Conservation (phyloP, 2,888 invertebrate genomes). For the Hyalella azteca region DNA sequence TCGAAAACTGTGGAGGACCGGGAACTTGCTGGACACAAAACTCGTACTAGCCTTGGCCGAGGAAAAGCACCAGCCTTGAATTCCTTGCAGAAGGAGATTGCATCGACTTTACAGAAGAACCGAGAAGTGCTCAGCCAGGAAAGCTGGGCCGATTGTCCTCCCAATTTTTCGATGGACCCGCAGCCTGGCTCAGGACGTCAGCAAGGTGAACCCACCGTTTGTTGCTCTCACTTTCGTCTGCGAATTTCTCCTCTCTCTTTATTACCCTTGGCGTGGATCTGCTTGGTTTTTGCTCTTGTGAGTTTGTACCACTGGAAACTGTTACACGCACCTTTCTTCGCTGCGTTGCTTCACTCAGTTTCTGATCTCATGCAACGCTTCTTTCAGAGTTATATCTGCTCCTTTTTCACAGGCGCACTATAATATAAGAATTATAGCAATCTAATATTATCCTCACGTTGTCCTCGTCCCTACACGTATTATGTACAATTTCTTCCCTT, state of each 20-base stretch:
- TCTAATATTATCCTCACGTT: no score
- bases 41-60: neutral
- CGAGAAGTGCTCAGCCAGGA: neutral
- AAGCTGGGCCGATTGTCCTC: neutral
- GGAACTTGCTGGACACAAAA: neutral
- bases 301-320: neutral
- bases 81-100: conserved; percentile 12
- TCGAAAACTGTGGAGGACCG: neutral
- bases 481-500: no score
- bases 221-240: conserved; percentile 31
- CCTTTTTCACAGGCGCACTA: no score
- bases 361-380: conserved; percentile 4
- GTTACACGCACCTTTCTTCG: neutral
- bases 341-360: conserved; percentile 6
- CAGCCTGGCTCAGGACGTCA: neutral
- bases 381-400: neutral
- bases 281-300: conserved; percentile 27
- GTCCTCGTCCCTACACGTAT: no score
- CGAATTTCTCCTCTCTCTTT: conserved; percentile 28
- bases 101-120: neutral
- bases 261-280: conserved; percentile 35
- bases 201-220: conserved; percentile 24
- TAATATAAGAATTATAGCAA: no score
- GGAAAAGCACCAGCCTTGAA: neutral
- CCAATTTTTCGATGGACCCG: neutral